Evolutionary conservation across 2,113 vertebrate genomes (phyloP).

Genomic region (Gadus chalcogrammus): DNA sequence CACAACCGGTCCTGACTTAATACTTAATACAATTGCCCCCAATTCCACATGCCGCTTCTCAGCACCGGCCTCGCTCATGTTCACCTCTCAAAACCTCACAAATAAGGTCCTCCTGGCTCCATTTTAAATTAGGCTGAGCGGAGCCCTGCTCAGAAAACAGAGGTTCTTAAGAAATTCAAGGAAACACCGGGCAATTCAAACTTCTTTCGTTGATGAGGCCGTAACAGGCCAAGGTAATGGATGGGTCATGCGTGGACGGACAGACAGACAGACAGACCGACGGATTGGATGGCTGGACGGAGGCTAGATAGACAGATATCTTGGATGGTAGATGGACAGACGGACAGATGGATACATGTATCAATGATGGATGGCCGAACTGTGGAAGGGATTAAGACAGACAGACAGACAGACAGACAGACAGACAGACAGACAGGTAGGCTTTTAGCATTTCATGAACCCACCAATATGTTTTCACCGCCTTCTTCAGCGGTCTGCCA

Average conservation of each 20-base stretch:
- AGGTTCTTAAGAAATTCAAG: too few relatives aligned
- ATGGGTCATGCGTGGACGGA: not conserved
- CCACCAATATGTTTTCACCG: constrained; percentile 17
- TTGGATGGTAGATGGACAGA: not conserved
- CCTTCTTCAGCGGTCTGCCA: constrained; percentile 63
- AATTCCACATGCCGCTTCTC: constrained; percentile 18
- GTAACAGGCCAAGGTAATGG: not conserved
- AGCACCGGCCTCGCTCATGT: constrained; percentile 30
- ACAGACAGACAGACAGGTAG: constrained; percentile 7
- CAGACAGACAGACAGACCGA: not conserved
- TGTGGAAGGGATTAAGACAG: not conserved
- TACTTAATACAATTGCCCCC: constrained; percentile 12
- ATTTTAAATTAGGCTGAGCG: not conserved
- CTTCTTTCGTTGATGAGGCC: too few relatives aligned
- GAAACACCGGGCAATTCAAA: too few relatives aligned
- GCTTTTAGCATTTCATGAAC: constrained; percentile 5
- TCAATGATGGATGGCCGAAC: not conserved
- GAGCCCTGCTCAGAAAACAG: too few relatives aligned
- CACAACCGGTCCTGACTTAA: constrained; percentile 35
- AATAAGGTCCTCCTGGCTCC: not conserved
- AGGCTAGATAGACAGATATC: not conserved
- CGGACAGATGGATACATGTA: not conserved
- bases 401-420: constrained; percentile 10
- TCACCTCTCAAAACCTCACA: constrained; percentile 24
- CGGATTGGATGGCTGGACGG: not conserved